Conservation (phyloP, 2,888 invertebrate species). For the Ormia ochracea region DNA sequence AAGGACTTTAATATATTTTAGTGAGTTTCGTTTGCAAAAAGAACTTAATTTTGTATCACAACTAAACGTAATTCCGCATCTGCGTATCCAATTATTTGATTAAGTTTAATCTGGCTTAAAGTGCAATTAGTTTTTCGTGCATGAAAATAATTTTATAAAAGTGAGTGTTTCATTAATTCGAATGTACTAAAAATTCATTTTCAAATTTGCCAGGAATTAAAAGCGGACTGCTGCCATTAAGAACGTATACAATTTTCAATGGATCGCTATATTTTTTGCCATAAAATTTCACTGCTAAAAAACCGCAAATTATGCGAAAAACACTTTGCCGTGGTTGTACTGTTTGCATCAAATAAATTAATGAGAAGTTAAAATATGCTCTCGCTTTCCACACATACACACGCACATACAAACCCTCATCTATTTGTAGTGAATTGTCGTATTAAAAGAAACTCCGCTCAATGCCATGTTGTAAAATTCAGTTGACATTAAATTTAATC, state of each 20-base stretch:
- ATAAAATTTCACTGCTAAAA: not conserved
- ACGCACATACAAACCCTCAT: not conserved
- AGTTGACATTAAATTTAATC: not conserved
- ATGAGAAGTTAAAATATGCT: constrained; percentile 24
- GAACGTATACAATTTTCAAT: not conserved
- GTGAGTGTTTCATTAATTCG: no score
- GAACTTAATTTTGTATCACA: no score
- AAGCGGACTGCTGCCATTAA: no score
- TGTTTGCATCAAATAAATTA: constrained; percentile 33
- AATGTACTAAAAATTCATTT: no score
- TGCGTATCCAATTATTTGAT: no score
- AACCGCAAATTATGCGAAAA: constrained; percentile 22
- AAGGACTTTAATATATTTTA: no score
- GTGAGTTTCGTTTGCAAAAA: no score
- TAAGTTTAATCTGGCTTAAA: no score
- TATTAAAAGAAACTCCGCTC: not conserved
- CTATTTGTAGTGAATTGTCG: not conserved
- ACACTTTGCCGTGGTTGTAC: constrained; percentile 8
- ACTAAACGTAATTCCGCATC: no score
- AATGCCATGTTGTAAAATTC: constrained; percentile 20
- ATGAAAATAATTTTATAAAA: no score
- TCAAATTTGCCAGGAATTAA: no score
- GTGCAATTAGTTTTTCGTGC: no score
- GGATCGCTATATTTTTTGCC: not conserved
- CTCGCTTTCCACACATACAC: not conserved